Percentiles rank a stretch among this genome's conserved stretches.
Evolutionary conservation across 1,140 invertebrate species (phyloP).

Genomic region (Campoletis sonorensis): DNA sequence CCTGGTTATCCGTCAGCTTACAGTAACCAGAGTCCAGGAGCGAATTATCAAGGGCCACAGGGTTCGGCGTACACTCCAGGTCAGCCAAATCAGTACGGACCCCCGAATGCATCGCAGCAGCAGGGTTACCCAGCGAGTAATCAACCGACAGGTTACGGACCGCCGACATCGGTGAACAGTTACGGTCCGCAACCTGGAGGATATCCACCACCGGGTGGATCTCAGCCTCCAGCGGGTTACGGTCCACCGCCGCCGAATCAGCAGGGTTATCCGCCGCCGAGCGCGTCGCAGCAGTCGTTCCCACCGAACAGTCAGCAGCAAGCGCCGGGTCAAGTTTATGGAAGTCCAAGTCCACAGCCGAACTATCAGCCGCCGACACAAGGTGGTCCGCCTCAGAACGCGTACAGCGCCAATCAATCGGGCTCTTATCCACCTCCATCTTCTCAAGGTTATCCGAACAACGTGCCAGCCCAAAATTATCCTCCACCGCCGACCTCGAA

Average conservation of each 20-base stretch:
- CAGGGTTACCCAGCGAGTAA: constrained; percentile 67
- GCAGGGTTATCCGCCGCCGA: constrained; percentile 72
- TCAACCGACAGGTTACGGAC: constrained; percentile 71
- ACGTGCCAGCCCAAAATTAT: constrained; percentile 71
- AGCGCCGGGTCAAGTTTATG: constrained; percentile 68
- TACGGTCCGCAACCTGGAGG: constrained; percentile 72
- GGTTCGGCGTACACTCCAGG: constrained; percentile 67
- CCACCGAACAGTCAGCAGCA: constrained; percentile 67
- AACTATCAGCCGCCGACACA: constrained; percentile 72
- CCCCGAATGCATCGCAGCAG: constrained; percentile 70
- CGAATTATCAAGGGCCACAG: constrained; percentile 74
- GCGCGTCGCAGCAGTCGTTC: constrained; percentile 71
- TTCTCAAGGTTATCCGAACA: constrained; percentile 72
- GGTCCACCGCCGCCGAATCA: constrained; percentile 74
- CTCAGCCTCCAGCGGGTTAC: constrained; percentile 70
- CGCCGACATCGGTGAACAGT: constrained; percentile 71
- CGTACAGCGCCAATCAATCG: constrained; percentile 70
- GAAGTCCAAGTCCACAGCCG: constrained; percentile 72
- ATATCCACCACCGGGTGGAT: constrained; percentile 68
- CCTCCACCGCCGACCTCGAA: constrained; percentile 69
- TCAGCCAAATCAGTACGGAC: constrained; percentile 73
- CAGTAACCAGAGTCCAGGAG: constrained; percentile 72
- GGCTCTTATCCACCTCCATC: constrained; percentile 73
- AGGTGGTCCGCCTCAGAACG: constrained; percentile 68
- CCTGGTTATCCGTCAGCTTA: constrained; percentile 77